These are phyloP conservation scores for Acrocephalus kingi DNA, from an alignment of 2,113 vertebrate genomes.

Conservation along the genomic window DNA sequence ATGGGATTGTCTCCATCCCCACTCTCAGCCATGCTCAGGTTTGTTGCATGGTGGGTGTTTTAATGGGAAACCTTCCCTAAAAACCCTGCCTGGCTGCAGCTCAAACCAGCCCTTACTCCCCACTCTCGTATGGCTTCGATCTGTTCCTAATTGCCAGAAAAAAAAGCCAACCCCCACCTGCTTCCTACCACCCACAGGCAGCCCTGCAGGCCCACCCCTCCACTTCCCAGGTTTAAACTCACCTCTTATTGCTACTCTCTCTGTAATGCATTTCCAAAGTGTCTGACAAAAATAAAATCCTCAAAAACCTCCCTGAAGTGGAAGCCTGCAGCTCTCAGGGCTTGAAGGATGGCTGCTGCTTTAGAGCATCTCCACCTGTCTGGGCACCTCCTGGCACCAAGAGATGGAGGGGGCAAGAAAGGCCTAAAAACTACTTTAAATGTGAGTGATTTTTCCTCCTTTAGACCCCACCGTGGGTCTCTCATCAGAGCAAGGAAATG, in stretches of 20 bases:
- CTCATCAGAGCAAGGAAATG: neutral
- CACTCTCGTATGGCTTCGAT: accelerated
- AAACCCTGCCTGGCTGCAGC: neutral
- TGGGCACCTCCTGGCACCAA: neutral
- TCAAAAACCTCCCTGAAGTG: neutral
- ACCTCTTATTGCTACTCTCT: neutral
- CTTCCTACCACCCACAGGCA: constrained; percentile 3
- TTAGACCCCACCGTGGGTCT: neutral
- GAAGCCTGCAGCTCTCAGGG: neutral
- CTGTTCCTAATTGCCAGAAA: neutral
- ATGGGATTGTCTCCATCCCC: neutral
- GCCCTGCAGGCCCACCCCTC: neutral
- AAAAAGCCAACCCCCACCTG: neutral
- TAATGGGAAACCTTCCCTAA: neutral
- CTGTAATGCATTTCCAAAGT: neutral
- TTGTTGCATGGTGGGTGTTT: neutral
- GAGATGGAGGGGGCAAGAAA: neutral
- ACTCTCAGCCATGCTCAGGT: neutral
- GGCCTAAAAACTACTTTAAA: neutral
- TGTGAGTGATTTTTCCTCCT: neutral
- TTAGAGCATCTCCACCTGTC: neutral
- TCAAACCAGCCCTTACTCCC: neutral
- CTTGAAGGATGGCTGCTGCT: accelerated
- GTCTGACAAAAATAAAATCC: neutral
- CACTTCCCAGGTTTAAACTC: neutral